phyloP scores from a whole-genome alignment of 2,797 vertebrate species.

The Tauraco hartlaubi region DNA sequence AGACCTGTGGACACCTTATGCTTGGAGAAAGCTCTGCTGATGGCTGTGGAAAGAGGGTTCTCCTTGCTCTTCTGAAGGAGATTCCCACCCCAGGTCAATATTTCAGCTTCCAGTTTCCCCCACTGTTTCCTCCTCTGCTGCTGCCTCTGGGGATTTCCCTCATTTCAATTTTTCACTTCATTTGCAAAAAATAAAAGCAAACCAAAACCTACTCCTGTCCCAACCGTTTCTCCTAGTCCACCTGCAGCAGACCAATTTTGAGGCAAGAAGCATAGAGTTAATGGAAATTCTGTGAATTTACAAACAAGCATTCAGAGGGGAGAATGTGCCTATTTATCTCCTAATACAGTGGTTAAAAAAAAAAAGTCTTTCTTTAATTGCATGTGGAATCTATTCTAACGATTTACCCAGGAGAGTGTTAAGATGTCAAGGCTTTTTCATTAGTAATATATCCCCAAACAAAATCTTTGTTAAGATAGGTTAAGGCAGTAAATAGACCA shows the following conservation, averaged over 20 bases:
- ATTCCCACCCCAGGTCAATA: slow-evolving; percentile 1
- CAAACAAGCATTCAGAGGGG: slow-evolving; percentile 46
- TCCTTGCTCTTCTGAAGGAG: not conserved
- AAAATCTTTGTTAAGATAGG: slow-evolving; percentile 66
- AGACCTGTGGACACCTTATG: not conserved
- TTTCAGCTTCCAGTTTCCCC: not conserved
- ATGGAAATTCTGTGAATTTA: slow-evolving; percentile 47
- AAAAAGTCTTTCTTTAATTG: slow-evolving; percentile 65
- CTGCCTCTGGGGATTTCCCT: not conserved
- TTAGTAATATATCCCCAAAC: slow-evolving; percentile 72
- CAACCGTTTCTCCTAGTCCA: not conserved
- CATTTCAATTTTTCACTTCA: not conserved
- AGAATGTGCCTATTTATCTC: slow-evolving; percentile 59
- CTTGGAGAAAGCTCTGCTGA: not conserved
- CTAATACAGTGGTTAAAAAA: slow-evolving; percentile 51
- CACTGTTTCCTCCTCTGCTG: not conserved
- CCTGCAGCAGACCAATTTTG: not conserved
- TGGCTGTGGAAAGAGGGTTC: not conserved
- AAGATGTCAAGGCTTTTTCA: slow-evolving; percentile 61
- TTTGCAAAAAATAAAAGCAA: not conserved
- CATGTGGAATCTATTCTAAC: slow-evolving; percentile 71
- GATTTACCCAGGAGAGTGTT: slow-evolving; percentile 70
- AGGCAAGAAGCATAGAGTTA: not conserved
- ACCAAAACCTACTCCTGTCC: not conserved
- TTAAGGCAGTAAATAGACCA: slow-evolving; percentile 69